phyloP scores from a whole-genome alignment of 2,797 vertebrate genomes.

The Myripristis murdjan region DNA sequence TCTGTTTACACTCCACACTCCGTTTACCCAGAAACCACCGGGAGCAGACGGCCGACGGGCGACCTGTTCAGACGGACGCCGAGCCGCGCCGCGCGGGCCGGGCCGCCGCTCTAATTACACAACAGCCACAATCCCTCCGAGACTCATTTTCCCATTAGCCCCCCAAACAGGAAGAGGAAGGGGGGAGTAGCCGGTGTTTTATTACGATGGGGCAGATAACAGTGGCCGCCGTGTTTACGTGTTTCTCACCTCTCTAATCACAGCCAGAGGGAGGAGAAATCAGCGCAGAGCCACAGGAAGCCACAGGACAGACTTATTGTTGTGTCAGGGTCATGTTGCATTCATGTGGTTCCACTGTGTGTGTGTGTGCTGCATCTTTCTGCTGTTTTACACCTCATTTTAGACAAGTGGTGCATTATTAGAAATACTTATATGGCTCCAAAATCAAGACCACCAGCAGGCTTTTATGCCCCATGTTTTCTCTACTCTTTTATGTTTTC shows the following conservation, averaged over 20 bases:
- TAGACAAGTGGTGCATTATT: too few relatives aligned
- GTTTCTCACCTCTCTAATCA: constrained; percentile 78
- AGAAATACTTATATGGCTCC: too few relatives aligned
- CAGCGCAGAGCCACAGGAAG: constrained; percentile 36
- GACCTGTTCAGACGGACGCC: constrained; percentile 48
- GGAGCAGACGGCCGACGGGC: constrained; percentile 29
- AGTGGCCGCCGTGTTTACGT: constrained; percentile 74
- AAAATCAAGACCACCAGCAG: background rate
- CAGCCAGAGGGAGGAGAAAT: constrained; percentile 42
- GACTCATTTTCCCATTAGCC: constrained; percentile 79
- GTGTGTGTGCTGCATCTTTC: too few relatives aligned
- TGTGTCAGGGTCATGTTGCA: background rate
- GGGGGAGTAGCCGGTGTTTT: constrained; percentile 74
- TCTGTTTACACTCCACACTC: constrained; percentile 61
- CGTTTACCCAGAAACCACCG: constrained; percentile 26
- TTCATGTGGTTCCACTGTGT: too few relatives aligned
- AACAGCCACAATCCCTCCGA: constrained; percentile 70
- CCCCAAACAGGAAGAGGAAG: constrained; percentile 84
- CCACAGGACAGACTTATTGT: constrained; percentile 8
- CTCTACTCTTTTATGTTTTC: constrained; percentile 5
- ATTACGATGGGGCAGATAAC: constrained; percentile 78
- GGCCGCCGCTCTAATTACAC: constrained; percentile 66
- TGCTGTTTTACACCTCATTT: too few relatives aligned
- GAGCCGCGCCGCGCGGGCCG: constrained; percentile 27
- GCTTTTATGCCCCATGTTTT: background rate